These are phyloP conservation scores for Zosterops borbonicus DNA, from an alignment of 2,113 vertebrate species.

Conservation along the genomic window DNA sequence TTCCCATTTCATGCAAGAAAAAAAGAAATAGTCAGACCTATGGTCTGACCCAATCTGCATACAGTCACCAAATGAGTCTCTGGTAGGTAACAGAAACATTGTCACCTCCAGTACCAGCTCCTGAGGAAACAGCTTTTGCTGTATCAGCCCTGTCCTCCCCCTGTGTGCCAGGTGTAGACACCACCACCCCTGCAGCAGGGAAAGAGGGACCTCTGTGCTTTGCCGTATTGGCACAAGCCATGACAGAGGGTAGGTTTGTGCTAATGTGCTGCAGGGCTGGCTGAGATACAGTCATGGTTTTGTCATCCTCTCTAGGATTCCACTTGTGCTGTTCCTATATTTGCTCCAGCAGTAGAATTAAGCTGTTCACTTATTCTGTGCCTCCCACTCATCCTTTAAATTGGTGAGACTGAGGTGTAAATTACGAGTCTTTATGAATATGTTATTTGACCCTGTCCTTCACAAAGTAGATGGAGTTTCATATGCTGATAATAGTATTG, in stretches of 20 bases:
- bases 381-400: background rate
- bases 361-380: background rate
- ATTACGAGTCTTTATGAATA: background rate
- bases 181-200: background rate
- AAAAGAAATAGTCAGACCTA: background rate
- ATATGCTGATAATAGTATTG: background rate
- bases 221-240: background rate
- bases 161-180: background rate
- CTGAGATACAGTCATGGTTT: background rate
- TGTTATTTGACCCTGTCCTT: background rate
- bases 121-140: background rate
- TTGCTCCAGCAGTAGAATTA: background rate
- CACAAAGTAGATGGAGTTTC: background rate
- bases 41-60: background rate
- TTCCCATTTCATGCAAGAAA: background rate
- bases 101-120: background rate
- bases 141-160: background rate
- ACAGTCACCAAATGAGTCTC: background rate
- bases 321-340: background rate
- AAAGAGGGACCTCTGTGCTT: fast-evolving
- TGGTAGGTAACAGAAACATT: background rate
- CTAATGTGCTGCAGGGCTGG: background rate
- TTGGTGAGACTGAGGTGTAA: background rate
- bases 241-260: background rate
- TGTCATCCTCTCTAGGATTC: background rate